A percentile compares a stretch with the other conserved stretches of the same genome.
These are phyloP conservation scores for Mesopsocus fuscifrons DNA, from an alignment of 2,888 invertebrate genomes.

Conservation along the genomic window DNA sequence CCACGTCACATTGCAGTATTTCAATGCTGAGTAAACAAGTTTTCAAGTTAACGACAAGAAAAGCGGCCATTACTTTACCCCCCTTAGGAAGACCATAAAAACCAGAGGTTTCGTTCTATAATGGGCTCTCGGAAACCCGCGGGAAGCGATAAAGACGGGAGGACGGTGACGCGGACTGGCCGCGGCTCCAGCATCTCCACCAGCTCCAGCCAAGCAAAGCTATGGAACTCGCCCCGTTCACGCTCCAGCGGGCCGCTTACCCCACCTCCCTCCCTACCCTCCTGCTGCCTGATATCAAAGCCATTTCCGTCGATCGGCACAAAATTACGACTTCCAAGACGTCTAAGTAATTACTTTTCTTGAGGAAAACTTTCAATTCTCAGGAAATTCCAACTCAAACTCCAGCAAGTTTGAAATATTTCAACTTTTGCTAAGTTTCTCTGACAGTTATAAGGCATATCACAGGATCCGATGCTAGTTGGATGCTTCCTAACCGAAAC, in stretches of 20 bases:
- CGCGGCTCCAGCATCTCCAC: too few relatives aligned
- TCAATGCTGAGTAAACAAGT: neutral
- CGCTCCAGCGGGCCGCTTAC: neutral
- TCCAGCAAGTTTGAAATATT: constrained; percentile 9
- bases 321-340: constrained; percentile 10
- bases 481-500: too few relatives aligned
- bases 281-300: constrained; percentile 1
- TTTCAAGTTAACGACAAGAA: neutral
- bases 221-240: neutral
- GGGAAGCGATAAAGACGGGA: neutral
- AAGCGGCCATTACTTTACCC: neutral
- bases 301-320: constrained; percentile 5
- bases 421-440: neutral
- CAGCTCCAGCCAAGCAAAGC: neutral
- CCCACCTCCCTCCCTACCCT: neutral
- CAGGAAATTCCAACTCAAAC: constrained; percentile 7
- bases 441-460: constrained; percentile 10
- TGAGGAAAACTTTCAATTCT: constrained; percentile 8
- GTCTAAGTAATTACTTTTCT: constrained; percentile 10
- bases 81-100: neutral
- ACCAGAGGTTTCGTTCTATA: neutral
- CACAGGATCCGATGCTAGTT: constrained; percentile 1
- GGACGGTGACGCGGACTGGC: neutral
- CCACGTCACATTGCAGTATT: too few relatives aligned
- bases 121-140: neutral